Conservation (phyloP, 2,113 vertebrate genomes). For the Suricata suricatta region DNA sequence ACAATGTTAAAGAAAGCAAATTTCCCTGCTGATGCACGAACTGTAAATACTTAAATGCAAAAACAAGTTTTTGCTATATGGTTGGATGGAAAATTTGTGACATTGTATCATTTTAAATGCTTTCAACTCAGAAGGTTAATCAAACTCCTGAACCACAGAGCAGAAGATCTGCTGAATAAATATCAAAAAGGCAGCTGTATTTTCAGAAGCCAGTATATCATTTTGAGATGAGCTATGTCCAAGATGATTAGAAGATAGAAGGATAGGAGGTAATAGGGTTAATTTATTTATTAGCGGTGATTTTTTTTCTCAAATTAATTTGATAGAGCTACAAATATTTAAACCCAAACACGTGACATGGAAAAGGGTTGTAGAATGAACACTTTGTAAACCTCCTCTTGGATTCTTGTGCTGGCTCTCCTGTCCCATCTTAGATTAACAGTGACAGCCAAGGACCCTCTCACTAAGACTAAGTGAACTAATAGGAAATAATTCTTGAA, state of each 20-base stretch:
- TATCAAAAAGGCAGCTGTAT: background rate
- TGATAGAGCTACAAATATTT: background rate
- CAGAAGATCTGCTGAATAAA: background rate
- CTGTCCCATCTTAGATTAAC: background rate
- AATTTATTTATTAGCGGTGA: background rate
- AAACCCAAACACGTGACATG: background rate
- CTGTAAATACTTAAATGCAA: background rate
- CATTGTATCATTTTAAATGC: background rate
- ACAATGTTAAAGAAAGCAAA: background rate
- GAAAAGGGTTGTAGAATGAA: background rate
- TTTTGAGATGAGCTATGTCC: background rate
- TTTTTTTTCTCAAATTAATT: background rate
- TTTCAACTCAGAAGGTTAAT: background rate
- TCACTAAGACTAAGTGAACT: background rate
- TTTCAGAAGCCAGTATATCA: background rate
- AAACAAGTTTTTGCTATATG: background rate
- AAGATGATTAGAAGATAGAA: background rate
- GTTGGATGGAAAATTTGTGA: background rate
- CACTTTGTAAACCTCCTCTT: background rate
- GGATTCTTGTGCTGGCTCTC: accelerated
- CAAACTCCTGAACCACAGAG: background rate
- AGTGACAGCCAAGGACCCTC: too few relatives aligned
- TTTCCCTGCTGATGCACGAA: background rate
- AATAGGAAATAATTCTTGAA: background rate
- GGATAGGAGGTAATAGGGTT: background rate